Percentiles rank a stretch among this genome's conserved stretches.
Conservation (phyloP, 2,113 vertebrate genomes). For the Papio anubis region DNA sequence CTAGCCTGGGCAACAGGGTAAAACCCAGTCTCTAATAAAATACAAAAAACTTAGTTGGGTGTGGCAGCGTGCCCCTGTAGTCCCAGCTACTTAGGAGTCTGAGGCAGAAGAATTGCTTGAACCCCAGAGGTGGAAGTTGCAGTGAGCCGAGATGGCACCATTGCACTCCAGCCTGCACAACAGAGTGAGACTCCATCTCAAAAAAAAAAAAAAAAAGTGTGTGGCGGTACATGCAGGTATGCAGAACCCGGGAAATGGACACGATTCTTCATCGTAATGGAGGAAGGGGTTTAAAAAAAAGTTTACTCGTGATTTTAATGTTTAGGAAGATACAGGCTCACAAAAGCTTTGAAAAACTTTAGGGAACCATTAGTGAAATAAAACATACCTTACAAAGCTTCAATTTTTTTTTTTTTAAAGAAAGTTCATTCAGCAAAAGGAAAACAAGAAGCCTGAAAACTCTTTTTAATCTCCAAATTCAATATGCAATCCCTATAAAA, state of each 20-base stretch:
- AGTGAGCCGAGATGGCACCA: too few relatives aligned
- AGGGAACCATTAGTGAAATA: not conserved
- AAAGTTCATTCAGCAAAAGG: not conserved
- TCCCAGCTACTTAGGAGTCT: too few relatives aligned
- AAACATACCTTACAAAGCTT: not conserved
- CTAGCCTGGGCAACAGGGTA: too few relatives aligned
- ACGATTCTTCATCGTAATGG: not conserved
- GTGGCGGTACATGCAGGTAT: not conserved
- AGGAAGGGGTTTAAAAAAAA: not conserved
- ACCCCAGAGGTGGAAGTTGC: too few relatives aligned
- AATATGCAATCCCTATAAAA: not conserved
- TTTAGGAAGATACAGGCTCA: not conserved
- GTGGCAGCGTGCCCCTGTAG: too few relatives aligned
- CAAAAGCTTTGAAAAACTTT: not conserved
- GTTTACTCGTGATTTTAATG: not conserved
- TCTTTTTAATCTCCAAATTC: not conserved
- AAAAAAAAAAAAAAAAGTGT: too few relatives aligned
- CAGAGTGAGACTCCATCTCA: too few relatives aligned
- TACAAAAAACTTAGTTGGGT: too few relatives aligned
- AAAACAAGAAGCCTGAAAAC: not conserved
- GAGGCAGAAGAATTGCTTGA: too few relatives aligned
- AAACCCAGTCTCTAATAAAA: too few relatives aligned
- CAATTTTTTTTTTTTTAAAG: not conserved
- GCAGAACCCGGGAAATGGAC: not conserved
- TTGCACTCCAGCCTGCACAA: too few relatives aligned